A percentile compares a stretch with the other conserved stretches of the same genome.
Evolutionary conservation across 2,797 vertebrate genomes (phyloP).

Genomic region (Pyrrhura leucotis): DNA sequence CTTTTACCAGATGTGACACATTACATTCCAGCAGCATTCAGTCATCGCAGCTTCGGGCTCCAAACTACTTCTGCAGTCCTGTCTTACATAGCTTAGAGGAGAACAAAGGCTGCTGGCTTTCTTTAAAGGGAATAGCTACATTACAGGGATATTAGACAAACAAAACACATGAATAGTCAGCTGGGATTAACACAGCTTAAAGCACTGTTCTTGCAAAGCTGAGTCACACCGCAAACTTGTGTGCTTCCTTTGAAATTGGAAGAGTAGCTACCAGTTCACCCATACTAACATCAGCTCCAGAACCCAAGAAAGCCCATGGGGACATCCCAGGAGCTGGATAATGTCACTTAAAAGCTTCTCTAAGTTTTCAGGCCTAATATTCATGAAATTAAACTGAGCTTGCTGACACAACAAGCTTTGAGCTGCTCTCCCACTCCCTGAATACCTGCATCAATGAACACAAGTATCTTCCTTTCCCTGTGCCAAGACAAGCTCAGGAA

Average conservation of each 20-base stretch:
- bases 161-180: background rate
- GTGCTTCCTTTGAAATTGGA: background rate
- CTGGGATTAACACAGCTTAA: background rate
- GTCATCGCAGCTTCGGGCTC: conserved; percentile 14
- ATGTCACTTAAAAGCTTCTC: background rate
- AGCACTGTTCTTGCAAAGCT: background rate
- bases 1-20: conserved; percentile 53
- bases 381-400: background rate
- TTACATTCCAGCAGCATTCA: conserved; percentile 47
- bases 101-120: conserved; percentile 30
- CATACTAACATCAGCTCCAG: background rate
- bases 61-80: background rate
- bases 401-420: background rate
- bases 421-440: background rate
- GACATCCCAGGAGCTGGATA: background rate
- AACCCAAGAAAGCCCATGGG: background rate
- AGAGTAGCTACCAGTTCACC: background rate
- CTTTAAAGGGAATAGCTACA: background rate
- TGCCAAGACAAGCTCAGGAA: fast-evolving
- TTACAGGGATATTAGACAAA: conserved; percentile 14
- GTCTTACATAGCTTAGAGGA: background rate
- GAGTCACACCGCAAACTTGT: conserved; percentile 9
- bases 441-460: fast-evolving
- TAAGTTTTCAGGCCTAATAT: background rate
- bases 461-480: background rate